Percentiles rank a stretch among this genome's conserved stretches.
phyloP scores from a whole-genome alignment of 2,888 invertebrate genomes.

The Scaptomyza tumidula region DNA sequence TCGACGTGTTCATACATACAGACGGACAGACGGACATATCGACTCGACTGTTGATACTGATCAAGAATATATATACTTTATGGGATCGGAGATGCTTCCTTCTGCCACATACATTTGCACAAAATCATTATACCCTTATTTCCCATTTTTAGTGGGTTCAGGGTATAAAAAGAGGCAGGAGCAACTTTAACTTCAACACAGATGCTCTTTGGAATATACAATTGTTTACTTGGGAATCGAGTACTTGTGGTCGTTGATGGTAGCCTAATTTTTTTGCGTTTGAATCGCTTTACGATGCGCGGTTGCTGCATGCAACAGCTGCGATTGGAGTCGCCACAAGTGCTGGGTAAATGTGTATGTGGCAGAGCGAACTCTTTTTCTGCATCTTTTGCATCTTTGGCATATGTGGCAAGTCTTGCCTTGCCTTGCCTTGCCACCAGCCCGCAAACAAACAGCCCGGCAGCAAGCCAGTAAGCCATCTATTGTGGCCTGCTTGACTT shows the following conservation, averaged over 20 bases:
- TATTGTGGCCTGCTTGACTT: constrained; percentile 71
- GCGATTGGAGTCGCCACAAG: constrained; percentile 49
- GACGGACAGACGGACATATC: too few relatives aligned
- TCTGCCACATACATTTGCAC: too few relatives aligned
- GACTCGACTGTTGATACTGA: too few relatives aligned
- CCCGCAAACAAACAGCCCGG: neutral
- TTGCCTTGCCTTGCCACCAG: constrained; percentile 15
- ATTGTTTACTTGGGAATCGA: constrained; percentile 28
- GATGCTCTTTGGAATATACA: constrained; percentile 23
- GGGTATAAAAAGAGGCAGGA: neutral
- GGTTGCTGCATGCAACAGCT: constrained; percentile 51
- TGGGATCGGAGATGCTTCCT: too few relatives aligned
- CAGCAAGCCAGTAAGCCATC: constrained; percentile 10
- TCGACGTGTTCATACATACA: too few relatives aligned
- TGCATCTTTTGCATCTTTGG: constrained; percentile 44
- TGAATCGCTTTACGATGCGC: constrained; percentile 54
- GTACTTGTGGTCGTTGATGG: constrained; percentile 5
- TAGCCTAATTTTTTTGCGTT: neutral
- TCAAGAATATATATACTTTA: too few relatives aligned
- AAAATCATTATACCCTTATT: too few relatives aligned
- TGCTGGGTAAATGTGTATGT: constrained; percentile 52
- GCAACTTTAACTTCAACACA: constrained; percentile 1
- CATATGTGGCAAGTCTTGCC: constrained; percentile 59
- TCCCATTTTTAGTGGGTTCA: too few relatives aligned
- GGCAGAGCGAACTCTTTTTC: constrained; percentile 5